Evolutionary conservation across 2,113 vertebrate genomes (phyloP).

Genomic region (Vidua chalybeata): DNA sequence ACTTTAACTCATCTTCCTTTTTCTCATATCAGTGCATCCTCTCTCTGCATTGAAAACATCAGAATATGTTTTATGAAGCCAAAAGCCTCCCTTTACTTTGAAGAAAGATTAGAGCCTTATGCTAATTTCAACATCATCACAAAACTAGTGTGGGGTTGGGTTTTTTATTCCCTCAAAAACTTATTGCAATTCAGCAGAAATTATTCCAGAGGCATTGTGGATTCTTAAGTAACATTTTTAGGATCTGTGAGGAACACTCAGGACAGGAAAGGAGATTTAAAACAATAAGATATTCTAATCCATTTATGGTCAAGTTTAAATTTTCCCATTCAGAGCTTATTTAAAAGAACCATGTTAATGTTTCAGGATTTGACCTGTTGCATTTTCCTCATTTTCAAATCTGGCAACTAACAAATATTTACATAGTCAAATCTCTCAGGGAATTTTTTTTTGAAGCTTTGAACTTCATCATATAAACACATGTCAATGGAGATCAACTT

Average conservation of each 20-base stretch:
- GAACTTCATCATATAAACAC: not conserved
- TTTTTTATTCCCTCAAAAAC: not conserved
- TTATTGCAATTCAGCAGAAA: not conserved
- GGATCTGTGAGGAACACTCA: not conserved
- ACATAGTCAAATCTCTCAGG: not conserved
- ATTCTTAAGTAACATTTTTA: not conserved
- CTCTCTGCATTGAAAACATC: not conserved
- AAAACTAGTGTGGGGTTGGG: not conserved
- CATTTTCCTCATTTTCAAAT: not conserved
- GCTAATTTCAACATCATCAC: not conserved
- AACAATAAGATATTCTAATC: not conserved
- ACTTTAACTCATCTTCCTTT: not conserved
- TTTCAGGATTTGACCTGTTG: not conserved
- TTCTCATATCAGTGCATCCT: not conserved
- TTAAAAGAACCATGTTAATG: not conserved
- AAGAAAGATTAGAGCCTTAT: not conserved
- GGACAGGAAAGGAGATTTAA: not conserved
- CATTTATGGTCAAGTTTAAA: not conserved
- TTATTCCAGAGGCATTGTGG: not conserved
- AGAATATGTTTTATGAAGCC: not conserved
- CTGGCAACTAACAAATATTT: constrained; percentile 10
- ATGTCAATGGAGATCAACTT: not conserved
- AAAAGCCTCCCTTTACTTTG: not conserved
- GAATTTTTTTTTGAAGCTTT: not conserved
- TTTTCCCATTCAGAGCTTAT: not conserved